Percentiles rank a stretch among this genome's conserved stretches.
These are phyloP conservation scores for Apotomis betuletana DNA, from an alignment of 2,888 invertebrate genomes.

Conservation along the genomic window DNA sequence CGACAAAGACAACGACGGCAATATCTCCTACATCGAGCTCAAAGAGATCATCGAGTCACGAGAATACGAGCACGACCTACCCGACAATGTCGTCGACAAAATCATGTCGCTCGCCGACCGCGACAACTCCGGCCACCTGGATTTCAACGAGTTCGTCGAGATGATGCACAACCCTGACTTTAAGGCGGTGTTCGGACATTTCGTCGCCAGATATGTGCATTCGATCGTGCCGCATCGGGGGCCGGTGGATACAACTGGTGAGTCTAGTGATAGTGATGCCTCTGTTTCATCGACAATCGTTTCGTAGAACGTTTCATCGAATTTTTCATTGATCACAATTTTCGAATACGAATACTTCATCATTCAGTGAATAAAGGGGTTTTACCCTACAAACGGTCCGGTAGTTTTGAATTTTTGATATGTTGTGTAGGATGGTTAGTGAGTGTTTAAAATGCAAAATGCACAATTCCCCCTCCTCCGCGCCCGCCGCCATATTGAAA, in stretches of 20 bases:
- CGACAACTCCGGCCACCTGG: slow-evolving; percentile 85
- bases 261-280: slow-evolving; percentile 33
- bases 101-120: slow-evolving; percentile 87
- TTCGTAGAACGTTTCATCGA: neutral
- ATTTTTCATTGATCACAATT: too few relatives aligned
- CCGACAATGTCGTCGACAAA: slow-evolving; percentile 85
- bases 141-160: slow-evolving; percentile 88
- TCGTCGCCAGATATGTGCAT: slow-evolving; percentile 84
- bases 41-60: slow-evolving; percentile 84
- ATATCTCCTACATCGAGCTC: slow-evolving; percentile 86
- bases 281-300: neutral
- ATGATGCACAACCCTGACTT: slow-evolving; percentile 86
- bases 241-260: slow-evolving; percentile 79
- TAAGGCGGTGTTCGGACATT: slow-evolving; percentile 86
- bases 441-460: too few relatives aligned
- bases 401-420: too few relatives aligned
- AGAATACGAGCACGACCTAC: slow-evolving; percentile 87
- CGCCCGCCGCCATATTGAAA: too few relatives aligned
- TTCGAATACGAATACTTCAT: too few relatives aligned
- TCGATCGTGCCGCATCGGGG: slow-evolving; percentile 82
- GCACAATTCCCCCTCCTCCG: too few relatives aligned
- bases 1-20: slow-evolving; percentile 88
- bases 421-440: too few relatives aligned
- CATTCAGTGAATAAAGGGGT: too few relatives aligned
- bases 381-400: too few relatives aligned